Evolutionary conservation across 2,888 invertebrate species (phyloP).

Genomic region (Seira musarum): DNA sequence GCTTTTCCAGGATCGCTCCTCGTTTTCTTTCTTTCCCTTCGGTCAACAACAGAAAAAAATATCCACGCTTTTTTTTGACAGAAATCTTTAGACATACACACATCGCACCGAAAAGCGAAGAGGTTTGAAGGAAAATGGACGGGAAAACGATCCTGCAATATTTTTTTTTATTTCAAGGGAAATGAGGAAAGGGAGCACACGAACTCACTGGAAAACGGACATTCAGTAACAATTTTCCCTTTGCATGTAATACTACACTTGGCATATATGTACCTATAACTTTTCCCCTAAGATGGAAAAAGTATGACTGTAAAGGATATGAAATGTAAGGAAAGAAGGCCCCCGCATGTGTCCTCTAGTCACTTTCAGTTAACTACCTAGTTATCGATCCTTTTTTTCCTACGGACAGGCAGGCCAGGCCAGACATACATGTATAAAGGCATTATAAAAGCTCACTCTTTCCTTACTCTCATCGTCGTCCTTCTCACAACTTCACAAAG

Average conservation of each 20-base stretch:
- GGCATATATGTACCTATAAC: no score
- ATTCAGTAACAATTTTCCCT: no score
- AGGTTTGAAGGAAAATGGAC: conserved; percentile 38
- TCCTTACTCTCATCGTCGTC: no score
- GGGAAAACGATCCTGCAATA: no score
- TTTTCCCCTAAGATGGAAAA: no score
- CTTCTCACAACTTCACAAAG: no score
- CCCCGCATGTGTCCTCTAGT: conserved; percentile 59
- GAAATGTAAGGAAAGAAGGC: conserved; percentile 37
- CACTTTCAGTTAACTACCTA: conserved; percentile 53
- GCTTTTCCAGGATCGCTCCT: conserved; percentile 35
- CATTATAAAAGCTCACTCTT: no score
- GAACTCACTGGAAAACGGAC: no score
- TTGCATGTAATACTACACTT: no score
- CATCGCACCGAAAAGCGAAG: no score
- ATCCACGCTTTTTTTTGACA: conserved; percentile 20
- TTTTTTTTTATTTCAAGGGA: no score
- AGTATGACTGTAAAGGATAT: conserved; percentile 7
- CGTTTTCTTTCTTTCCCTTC: conserved; percentile 28
- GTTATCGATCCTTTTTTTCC: conserved; percentile 51
- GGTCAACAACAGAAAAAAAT: conserved; percentile 50
- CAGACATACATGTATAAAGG: neutral
- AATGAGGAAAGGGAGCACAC: conserved; percentile 41
- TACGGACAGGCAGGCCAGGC: neutral
- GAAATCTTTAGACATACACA: conserved; percentile 23